Conservation (phyloP, 2,113 vertebrate genomes). For the Opisthocomus hoazin region DNA sequence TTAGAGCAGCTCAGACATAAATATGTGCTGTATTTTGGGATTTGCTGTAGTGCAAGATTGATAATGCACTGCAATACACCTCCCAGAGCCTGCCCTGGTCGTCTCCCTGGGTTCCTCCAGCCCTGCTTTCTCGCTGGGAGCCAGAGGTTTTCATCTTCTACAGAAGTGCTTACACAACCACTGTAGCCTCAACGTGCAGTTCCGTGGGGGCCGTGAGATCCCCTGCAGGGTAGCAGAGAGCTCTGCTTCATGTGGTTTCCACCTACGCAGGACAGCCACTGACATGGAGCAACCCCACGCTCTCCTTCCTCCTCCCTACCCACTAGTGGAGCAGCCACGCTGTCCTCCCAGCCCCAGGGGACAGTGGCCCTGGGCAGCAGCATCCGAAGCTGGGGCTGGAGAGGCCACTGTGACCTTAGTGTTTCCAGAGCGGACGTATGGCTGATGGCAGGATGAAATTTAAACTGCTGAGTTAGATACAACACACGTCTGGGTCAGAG, state of each 20-base stretch:
- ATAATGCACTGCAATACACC: neutral
- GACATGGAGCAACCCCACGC: neutral
- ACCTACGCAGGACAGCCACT: neutral
- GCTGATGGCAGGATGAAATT: neutral
- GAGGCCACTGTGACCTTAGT: neutral
- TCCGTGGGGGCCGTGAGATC: neutral
- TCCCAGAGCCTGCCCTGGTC: neutral
- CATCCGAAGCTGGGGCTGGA: neutral
- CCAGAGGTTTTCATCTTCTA: neutral
- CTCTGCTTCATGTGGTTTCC: neutral
- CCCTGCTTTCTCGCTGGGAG: neutral
- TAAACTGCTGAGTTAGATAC: neutral
- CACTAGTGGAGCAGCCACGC: neutral
- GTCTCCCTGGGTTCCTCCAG: neutral
- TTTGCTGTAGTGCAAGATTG: neutral
- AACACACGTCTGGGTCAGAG: neutral
- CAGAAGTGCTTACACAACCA: neutral
- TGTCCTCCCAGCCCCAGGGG: neutral
- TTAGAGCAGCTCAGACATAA: neutral
- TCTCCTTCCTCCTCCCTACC: neutral
- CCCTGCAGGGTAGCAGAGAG: neutral
- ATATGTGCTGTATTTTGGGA: neutral
- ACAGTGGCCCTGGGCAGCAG: neutral
- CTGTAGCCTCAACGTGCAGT: neutral
- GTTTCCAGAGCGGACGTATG: neutral